phyloP scores from a whole-genome alignment of 1,140 invertebrate species.

The Drosophila bifasciata region DNA sequence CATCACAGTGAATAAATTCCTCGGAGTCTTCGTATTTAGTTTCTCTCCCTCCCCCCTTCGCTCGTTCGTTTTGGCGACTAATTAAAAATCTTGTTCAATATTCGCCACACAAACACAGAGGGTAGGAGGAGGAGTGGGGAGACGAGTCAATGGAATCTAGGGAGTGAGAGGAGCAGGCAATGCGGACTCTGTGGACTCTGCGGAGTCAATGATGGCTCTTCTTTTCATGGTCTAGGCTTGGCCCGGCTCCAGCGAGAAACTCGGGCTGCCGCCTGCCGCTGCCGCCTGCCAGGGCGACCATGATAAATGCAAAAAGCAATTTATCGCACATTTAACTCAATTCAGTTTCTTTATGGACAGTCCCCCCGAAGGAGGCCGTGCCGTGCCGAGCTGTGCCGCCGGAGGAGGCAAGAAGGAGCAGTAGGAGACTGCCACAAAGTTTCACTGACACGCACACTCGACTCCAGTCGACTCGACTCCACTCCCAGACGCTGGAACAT shows the following conservation, averaged over 20 bases:
- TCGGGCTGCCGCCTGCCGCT: conserved; percentile 15
- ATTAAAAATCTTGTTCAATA: conserved; percentile 83
- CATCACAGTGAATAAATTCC: conserved; percentile 47
- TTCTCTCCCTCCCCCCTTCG: background rate
- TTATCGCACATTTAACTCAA: conserved; percentile 83
- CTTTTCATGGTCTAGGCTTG: conserved; percentile 43
- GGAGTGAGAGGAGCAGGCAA: too few species aligned
- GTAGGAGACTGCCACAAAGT: conserved; percentile 62
- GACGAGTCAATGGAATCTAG: background rate
- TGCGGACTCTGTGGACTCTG: too few species aligned
- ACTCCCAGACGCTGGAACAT: conserved; percentile 9
- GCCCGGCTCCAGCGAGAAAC: conserved; percentile 51
- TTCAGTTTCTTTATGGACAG: conserved; percentile 77
- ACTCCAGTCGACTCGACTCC: conserved; percentile 8
- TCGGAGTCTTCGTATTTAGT: conserved; percentile 6
- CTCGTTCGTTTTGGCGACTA: conserved; percentile 59
- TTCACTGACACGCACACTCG: conserved; percentile 66
- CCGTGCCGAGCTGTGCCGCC: background rate
- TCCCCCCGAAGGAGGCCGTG: conserved; percentile 15
- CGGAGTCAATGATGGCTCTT: conserved; percentile 21
- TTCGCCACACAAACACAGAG: conserved; percentile 55
- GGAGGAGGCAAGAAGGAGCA: background rate
- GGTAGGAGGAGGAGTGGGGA: conserved; percentile 5
- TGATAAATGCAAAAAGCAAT: conserved; percentile 83
- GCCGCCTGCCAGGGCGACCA: conserved; percentile 59